Evolutionary conservation across 2,113 vertebrate genomes (phyloP), one percentile per base, ranked within the genome.

Genomic region (Ceyx margarethae): DNA sequence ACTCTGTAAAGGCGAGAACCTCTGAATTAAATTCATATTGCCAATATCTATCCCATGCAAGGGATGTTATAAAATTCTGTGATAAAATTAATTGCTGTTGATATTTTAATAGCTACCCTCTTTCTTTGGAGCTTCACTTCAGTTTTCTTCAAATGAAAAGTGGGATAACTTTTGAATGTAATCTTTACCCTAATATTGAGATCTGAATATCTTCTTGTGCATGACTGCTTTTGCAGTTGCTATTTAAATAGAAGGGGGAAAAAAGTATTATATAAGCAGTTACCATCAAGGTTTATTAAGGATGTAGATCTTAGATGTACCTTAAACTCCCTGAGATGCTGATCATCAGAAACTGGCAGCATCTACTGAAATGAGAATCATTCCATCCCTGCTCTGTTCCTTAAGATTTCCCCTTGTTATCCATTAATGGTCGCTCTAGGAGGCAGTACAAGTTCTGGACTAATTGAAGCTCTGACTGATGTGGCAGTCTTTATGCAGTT

Each of bases 361-460:
- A 2, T 67, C 81, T 75, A 72, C 84, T 74, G 51, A 86, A 81
- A 81, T 71, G 60, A 74, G 65, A 88, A 67, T 90, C 68, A 33
- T 94, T 93, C 84, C 53, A 68, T 74, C 54, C 12, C 26, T 84
- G 57, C 73, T 89, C 91, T 92, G 23, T 84, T 93, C 76, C 48
- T 86, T 71, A 90, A 78, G 93, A 61, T 89, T 89, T 92, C 69
- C 10, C 77, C 89, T 95, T 96, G 65, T 93, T 95, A 84, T 78
- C 77, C 53, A 35, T 93, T 95, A 94, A 92, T 89, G 81, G 84
- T 84, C 73, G 71, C 89, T 81, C 13, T 57, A 53, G 87, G 81
- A 92, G 69, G 61, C 89, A 89, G 66, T 92, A 79, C 57, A 84
- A 90, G 65, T 93, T 89, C 57, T 81, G 83, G 81, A 72, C 93